Evolutionary conservation across 1,140 invertebrate species (phyloP), one percentile per base, ranked within the genome.

Genomic region (Helicorthomorpha holstii): DNA sequence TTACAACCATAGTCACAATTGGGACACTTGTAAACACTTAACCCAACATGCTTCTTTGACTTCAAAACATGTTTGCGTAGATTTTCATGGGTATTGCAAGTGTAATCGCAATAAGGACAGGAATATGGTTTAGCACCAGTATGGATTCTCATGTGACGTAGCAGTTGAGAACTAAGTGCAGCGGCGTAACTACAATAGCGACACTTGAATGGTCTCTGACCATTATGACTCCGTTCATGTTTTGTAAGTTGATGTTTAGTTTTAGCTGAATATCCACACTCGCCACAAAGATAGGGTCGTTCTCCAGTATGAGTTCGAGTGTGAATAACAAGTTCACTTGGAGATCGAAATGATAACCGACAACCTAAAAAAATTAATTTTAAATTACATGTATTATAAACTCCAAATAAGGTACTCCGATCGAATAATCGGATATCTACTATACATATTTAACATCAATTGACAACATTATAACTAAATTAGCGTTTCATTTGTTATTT

Each of bases 41-140:
- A 75, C 2, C 82, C 84, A 1, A 75, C 72, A 65, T 92, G 87
- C 44, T 81, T 77, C 49, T 73, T 78, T 1, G 82, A 85, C n/a
- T 78, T 79, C 0, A 87, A 63, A 3, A 87, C 76, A 66, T 92
- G 87, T 60, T 89, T 90, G 1, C 86, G 74, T 4, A 92, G 72
- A 64, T 90, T 90, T 64, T 89, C 86, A 78, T 86, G 69, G 57
- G 77, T 82, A 56, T 81, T 86, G 63, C 85, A 86, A 1, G 75
- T 75, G 59, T 84, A 91, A 19, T 66, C 51, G 61, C 86, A 90
- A 63, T 88, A 78, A 3, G 83, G 83, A 55, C 78, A 77, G n/a
- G 73, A 69, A 48, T 61, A 65, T 23, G 60, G 61, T 27, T 64
- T 58, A 23, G 61, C 57, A 22, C 64, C 64, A n/a, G 65, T 61